Base-by-base conservation (phyloP, 2,888 invertebrate species). In the Drosophila testacea region DNA sequence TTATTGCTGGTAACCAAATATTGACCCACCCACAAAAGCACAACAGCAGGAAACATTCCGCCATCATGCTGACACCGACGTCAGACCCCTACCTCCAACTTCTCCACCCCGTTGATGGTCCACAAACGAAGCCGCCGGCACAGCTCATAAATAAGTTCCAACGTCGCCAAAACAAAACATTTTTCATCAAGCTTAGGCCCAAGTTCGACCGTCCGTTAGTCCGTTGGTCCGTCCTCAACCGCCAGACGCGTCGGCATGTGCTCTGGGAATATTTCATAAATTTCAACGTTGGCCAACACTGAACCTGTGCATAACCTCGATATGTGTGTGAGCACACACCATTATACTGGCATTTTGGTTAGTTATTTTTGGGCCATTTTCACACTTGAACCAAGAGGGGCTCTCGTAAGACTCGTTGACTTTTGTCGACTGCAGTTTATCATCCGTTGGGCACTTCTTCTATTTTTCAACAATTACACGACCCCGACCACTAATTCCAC, bases 391-490 rank as follows among this genome's bases (percentile, higher is more conserved):
- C 39, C 55, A 63, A 56, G 62, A 16, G 38, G 9, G 36, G 22
- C 44, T 38, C 74, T 69, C 73, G 54, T 63, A 73, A 70, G 72
- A 72, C 75, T 81, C 77, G 71, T 77, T 81, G 80, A 76, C 69
- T 73, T 66, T 60, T 69, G 70, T 71, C 57, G 62, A 60, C 77
- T 83, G 83, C 83, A 84, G 68, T 83, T 87, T 84, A 73, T 87
- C 83, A 87, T 81, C 73, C 65, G 76, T 63, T 66, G 79, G 78
- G 56, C 68, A 82, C 69, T 83, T 67, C 51, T 47, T 55, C 74
- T 59, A 69, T 75, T 73, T 71, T 75, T 59, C 79, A 79, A 72
- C 83, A 85, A 84, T 88, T 85, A 88, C 83, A 83, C 70, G 64
- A 64, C 62, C 68, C 75, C 56, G 51, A 50, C 70, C 76, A 63